Evolutionary conservation across 2,113 vertebrate species (phyloP).

Genomic region (Saimiri boliviensis): DNA sequence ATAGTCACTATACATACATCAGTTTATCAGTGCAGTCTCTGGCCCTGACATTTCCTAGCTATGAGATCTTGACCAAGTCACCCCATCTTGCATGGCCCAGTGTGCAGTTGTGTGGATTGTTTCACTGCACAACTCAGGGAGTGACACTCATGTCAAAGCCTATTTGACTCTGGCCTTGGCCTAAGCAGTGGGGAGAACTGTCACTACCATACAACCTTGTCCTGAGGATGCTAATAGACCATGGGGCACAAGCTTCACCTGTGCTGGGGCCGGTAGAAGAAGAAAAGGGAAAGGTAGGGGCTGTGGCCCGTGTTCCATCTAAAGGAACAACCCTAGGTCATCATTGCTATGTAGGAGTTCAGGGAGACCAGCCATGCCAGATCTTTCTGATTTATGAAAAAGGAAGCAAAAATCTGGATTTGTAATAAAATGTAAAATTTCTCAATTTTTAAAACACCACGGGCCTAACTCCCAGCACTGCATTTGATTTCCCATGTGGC

Average conservation of each 20-base stretch:
- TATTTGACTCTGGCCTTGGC: background rate
- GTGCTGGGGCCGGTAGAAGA: fast-evolving
- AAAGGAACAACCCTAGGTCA: background rate
- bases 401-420: background rate
- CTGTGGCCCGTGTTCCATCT: background rate
- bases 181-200: background rate
- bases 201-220: fast-evolving
- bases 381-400: background rate
- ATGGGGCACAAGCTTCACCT: background rate
- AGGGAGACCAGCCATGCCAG: background rate
- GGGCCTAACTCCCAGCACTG: background rate
- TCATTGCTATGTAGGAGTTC: too few relatives aligned
- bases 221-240: background rate
- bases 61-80: background rate
- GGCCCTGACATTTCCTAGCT: background rate
- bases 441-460: background rate
- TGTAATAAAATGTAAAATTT: background rate
- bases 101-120: background rate
- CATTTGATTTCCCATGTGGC: background rate
- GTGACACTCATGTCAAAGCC: background rate
- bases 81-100: too few relatives aligned
- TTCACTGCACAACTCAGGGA: background rate
- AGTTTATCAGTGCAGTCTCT: background rate
- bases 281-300: background rate
- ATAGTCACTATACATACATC: fast-evolving